Evolutionary conservation across 2,888 invertebrate genomes (phyloP).

Genomic region (Agriotes lineatus): DNA sequence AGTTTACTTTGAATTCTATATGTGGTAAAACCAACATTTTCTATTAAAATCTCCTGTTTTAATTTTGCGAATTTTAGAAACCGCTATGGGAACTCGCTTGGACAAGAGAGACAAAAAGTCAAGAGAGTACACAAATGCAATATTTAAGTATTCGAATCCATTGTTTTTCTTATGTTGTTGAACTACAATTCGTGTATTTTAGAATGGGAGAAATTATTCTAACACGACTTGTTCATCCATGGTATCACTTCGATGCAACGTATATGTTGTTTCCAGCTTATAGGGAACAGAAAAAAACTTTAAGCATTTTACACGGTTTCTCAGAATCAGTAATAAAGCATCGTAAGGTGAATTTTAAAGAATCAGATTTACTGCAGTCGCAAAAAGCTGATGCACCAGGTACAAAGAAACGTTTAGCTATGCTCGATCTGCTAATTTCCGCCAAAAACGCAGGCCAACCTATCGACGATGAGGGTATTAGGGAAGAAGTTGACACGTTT

Average conservation of each 20-base stretch:
- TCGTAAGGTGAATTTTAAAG: slow-evolving; percentile 35
- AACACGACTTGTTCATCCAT: slow-evolving; percentile 50
- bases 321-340: slow-evolving; percentile 51
- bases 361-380: neutral
- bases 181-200: slow-evolving; percentile 71
- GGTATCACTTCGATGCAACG: slow-evolving; percentile 46
- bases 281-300: slow-evolving; percentile 13
- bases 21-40: too few species aligned
- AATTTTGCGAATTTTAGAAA: slow-evolving; percentile 53
- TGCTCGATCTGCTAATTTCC: slow-evolving; percentile 71
- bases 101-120: slow-evolving; percentile 68
- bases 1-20: slow-evolving; percentile 69
- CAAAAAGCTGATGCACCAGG: neutral
- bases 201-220: slow-evolving; percentile 48
- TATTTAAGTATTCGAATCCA: too few species aligned
- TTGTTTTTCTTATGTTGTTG: slow-evolving; percentile 33
- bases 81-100: slow-evolving; percentile 69
- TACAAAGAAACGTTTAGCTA: slow-evolving; percentile 67
- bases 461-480: slow-evolving; percentile 69
- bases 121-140: slow-evolving; percentile 70
- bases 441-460: slow-evolving; percentile 66
- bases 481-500: slow-evolving; percentile 75
- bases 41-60: neutral
- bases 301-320: slow-evolving; percentile 51
- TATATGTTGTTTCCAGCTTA: slow-evolving; percentile 43